Base-by-base conservation (phyloP, 2,113 vertebrate genomes). In the Pterophyllum scalare region DNA sequence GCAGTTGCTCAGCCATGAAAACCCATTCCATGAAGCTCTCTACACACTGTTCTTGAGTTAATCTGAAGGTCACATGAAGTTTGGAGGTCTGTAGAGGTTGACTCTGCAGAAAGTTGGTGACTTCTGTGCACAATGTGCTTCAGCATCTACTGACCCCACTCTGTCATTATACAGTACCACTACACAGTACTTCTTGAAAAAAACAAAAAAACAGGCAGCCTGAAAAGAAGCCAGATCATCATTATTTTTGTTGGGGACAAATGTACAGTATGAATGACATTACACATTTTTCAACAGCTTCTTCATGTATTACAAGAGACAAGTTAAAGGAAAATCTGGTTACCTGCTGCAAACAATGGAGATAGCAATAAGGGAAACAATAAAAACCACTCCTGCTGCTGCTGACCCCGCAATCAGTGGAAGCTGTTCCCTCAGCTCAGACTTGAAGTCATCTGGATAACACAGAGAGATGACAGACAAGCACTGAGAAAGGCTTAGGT, bases 331-430 rank as follows among this genome's bases (percentile, higher is more conserved):
- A 35, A 83, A 60, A n/a, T 19, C 24, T 84, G 72, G 40, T 90
- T 95, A 99, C 98, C 98, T 99, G 97, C 98, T 99, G 93, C 98
- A 99, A 80, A 99, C 98, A 1, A 99, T 98, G 75, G 98, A 98
- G 92, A 99, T 98, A 62, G 98, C 98, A 88, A 99, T 97, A 83
- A 99, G 93, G 0, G 98, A 99, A 74, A 99, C 98, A 1, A 99
- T 97, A 81, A 99, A 99, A 89, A 99, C 98, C 22, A 99, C 97
- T 0, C 98, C 98, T 0, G 98, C 98, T 0, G 98, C 98, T 0
- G 97, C 98, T 0, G 98, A 99, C 10, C 98, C 98, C 0, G 98
- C 98, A 0, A 99, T 99, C 95, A 99, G 90, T 6, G 98, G 98
- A 90, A 99, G 95, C 94, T 99, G 98, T 78, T 99, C 98, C 75